A percentile compares a stretch with the other conserved stretches of the same genome.
These are phyloP conservation scores for Hylomyscus alleni DNA, from an alignment of 2,797 vertebrate species.

Conservation along the genomic window DNA sequence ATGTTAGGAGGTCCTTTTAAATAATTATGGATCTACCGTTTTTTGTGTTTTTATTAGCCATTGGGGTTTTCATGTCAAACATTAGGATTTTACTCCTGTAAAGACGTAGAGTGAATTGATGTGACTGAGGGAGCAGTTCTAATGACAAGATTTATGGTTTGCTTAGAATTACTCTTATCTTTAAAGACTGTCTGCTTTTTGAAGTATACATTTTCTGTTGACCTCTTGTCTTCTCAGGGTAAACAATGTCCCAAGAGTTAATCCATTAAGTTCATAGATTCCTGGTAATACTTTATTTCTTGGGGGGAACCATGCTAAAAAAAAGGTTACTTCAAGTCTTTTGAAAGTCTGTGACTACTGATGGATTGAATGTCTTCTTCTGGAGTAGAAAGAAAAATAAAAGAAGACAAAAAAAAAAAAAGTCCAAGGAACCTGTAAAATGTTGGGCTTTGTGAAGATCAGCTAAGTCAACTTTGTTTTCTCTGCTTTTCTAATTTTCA, in stretches of 20 bases:
- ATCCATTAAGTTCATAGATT: constrained; percentile 14
- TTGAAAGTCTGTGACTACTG: neutral
- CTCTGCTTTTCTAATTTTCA: neutral
- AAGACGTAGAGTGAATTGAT: neutral
- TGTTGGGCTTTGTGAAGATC: neutral
- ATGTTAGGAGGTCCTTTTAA: neutral
- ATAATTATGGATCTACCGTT: neutral
- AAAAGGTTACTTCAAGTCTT: neutral
- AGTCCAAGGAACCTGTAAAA: neutral
- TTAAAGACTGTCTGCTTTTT: constrained; percentile 38
- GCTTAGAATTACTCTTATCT: constrained; percentile 17
- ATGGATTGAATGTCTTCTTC: constrained; percentile 7
- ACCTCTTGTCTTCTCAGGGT: neutral
- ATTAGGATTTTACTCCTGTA: neutral
- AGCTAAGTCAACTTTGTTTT: neutral
- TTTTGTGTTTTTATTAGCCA: neutral
- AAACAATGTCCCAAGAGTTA: constrained; percentile 7
- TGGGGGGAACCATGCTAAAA: neutral
- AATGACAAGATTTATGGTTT: neutral
- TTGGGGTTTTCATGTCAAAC: constrained; percentile 15
- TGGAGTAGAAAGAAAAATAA: constrained; percentile 31
- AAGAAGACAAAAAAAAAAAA: neutral
- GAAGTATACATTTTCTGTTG: constrained; percentile 42
- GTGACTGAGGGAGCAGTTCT: neutral
- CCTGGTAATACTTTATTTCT: neutral